phyloP scores from a whole-genome alignment of 2,888 invertebrate genomes.

The Chloromyia formosa region DNA sequence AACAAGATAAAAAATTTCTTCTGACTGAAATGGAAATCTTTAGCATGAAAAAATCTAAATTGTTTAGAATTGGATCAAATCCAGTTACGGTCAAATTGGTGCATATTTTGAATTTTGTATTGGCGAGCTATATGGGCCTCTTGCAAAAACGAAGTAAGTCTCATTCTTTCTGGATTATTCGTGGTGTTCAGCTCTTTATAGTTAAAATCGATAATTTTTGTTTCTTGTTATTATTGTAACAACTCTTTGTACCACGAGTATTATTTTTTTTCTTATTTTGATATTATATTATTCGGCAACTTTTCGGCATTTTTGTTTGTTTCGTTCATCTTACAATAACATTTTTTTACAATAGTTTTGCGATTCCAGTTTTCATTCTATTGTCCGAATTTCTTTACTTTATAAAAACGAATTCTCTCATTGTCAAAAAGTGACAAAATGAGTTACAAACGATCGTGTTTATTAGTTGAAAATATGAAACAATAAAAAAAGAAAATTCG shows the following conservation, averaged over 20 bases:
- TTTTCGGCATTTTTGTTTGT: conserved; percentile 13
- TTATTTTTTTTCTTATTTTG: conserved; percentile 5
- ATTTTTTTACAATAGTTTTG: conserved; percentile 19
- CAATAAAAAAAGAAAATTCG: background rate
- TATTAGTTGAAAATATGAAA: conserved; percentile 3
- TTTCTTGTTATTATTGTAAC: conserved; percentile 48
- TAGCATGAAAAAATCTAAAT: background rate
- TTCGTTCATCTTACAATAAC: conserved; percentile 41
- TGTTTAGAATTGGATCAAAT: too few relatives aligned
- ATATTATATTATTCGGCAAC: conserved; percentile 13
- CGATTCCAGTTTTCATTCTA: conserved; percentile 34
- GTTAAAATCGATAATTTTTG: conserved; percentile 52
- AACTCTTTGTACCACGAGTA: conserved; percentile 14
- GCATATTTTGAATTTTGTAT: conserved; percentile 53
- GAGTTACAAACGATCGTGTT: too few relatives aligned
- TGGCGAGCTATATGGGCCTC: conserved; percentile 67
- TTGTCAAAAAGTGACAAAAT: conserved; percentile 8
- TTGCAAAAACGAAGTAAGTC: conserved; percentile 65
- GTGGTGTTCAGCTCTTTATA: conserved; percentile 40
- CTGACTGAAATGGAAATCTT: conserved; percentile 22
- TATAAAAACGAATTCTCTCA: conserved; percentile 40
- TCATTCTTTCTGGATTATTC: conserved; percentile 45
- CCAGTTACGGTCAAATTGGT: conserved; percentile 55
- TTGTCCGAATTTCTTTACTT: conserved; percentile 36
- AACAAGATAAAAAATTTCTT: background rate